Conservation (phyloP, 1,140 invertebrate species). For the Tetraneura akinire region DNA sequence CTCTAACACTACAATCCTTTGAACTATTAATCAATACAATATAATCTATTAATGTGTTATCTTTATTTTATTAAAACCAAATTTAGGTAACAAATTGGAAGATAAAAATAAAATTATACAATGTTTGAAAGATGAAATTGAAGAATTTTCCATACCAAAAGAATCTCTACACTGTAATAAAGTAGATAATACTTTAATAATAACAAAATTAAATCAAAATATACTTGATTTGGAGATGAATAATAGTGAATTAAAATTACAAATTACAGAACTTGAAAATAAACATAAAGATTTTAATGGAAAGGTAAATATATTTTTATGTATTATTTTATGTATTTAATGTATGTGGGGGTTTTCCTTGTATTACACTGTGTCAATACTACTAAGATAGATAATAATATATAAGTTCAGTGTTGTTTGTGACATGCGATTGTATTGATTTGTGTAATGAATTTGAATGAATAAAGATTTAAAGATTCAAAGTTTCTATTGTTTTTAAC, state of each 20-base stretch:
- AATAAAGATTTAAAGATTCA: no score
- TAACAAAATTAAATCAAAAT: constrained; percentile 36
- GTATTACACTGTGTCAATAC: no score
- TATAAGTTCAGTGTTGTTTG: no score
- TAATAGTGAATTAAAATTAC: constrained; percentile 11
- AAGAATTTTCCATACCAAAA: constrained; percentile 32
- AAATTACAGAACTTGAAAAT: constrained; percentile 34
- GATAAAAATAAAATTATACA: constrained; percentile 38
- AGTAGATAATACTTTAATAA: not conserved
- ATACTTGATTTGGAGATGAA: constrained; percentile 26
- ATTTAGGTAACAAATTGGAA: constrained; percentile 40
- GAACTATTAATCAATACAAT: no score
- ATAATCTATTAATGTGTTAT: not conserved
- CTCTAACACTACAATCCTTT: no score
- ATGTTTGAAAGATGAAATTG: constrained; percentile 43
- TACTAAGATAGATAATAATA: no score
- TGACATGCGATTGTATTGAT: no score
- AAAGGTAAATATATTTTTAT: constrained; percentile 7
- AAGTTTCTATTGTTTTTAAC: no score
- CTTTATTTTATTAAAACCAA: not conserved
- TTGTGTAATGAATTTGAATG: no score
- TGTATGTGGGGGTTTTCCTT: no score
- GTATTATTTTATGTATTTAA: no score
- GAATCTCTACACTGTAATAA: not conserved
- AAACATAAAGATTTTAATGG: constrained; percentile 16